These are phyloP conservation scores for Dasypogon diadema DNA, from an alignment of 2,888 invertebrate species.

Conservation along the genomic window DNA sequence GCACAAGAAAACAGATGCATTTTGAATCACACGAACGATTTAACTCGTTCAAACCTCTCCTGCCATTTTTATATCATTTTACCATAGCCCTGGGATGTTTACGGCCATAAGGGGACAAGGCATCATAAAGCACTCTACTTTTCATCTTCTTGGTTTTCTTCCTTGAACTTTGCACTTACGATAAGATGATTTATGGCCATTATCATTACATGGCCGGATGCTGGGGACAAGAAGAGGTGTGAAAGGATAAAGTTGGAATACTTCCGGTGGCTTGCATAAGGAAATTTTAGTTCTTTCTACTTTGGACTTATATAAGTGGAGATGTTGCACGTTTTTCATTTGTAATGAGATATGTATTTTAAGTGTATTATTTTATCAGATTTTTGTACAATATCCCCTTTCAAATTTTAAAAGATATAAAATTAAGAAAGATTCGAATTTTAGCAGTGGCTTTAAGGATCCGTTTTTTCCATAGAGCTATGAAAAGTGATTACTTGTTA, in stretches of 20 bases:
- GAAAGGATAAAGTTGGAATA: slow-evolving; percentile 42
- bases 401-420: no score
- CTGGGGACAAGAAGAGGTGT: slow-evolving; percentile 37
- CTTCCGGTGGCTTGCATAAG: slow-evolving; percentile 36
- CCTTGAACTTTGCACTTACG: slow-evolving; percentile 44
- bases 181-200: slow-evolving; percentile 48
- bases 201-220: slow-evolving; percentile 47
- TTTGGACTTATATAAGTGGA: slow-evolving; percentile 1
- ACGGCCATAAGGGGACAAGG: not conserved
- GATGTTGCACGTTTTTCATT: no score
- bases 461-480: no score
- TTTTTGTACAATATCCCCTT: no score
- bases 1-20: not conserved
- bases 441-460: no score
- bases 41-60: not conserved
- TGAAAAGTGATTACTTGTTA: no score
- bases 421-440: no score
- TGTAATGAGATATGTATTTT: no score
- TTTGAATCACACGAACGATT: slow-evolving; percentile 18
- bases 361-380: no score
- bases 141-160: slow-evolving; percentile 24
- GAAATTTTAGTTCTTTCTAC: slow-evolving; percentile 19
- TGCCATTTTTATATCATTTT: not conserved
- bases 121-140: slow-evolving; percentile 4
- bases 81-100: slow-evolving; percentile 23